Evolutionary conservation across 1,140 invertebrate species (phyloP).

Genomic region (Gryllus bimaculatus): DNA sequence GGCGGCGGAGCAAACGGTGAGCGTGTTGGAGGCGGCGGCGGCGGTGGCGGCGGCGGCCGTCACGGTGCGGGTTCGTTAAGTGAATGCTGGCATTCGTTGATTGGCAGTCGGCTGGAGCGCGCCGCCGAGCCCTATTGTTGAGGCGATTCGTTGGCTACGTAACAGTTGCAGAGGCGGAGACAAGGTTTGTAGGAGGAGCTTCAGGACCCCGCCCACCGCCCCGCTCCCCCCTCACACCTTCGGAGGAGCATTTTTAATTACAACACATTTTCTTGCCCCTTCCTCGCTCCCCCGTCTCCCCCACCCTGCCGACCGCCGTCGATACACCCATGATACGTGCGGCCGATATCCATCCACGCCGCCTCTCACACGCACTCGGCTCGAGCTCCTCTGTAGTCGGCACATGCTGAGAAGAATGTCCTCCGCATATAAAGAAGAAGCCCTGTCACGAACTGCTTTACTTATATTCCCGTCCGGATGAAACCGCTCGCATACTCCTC

Average conservation of each 20-base stretch:
- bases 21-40: too few relatives aligned
- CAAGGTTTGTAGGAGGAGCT: neutral
- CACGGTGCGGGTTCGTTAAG: neutral
- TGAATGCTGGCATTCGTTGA: neutral
- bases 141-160: neutral
- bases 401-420: neutral
- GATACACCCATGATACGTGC: neutral
- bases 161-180: neutral
- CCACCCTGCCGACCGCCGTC: neutral
- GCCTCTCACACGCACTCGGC: neutral
- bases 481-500: neutral
- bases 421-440: neutral
- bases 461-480: neutral
- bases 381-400: neutral
- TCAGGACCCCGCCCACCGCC: neutral
- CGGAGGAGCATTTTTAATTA: neutral
- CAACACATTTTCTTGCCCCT: neutral
- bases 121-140: neutral
- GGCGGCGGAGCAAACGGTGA: neutral
- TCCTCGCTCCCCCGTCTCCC: neutral
- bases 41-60: neutral
- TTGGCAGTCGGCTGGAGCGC: neutral
- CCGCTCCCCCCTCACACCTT: neutral
- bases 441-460: neutral
- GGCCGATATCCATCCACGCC: neutral